Percentiles rank a stretch among this genome's conserved stretches.
These are phyloP conservation scores for Gonioctena quinquepunctata DNA, from an alignment of 1,140 invertebrate species.

Conservation along the genomic window DNA sequence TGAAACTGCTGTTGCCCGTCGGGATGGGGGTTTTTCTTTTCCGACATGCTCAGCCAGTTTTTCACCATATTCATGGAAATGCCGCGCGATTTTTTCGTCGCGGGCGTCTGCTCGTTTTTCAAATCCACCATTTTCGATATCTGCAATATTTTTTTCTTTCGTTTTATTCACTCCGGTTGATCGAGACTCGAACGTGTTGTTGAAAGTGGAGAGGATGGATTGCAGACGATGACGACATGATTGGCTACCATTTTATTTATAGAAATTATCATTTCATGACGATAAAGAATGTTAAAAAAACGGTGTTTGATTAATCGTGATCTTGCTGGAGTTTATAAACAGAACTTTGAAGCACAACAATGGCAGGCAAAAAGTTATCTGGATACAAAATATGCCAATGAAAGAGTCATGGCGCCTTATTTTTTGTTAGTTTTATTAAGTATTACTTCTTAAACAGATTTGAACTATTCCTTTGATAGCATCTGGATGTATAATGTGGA, in stretches of 20 bases:
- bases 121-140: conserved; percentile 47
- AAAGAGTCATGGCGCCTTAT: too few species aligned
- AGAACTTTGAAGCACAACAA: too few species aligned
- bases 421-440: too few species aligned
- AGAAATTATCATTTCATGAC: background rate
- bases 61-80: conserved; percentile 64
- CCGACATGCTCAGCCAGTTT: conserved; percentile 67
- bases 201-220: background rate
- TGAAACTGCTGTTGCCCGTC: conserved; percentile 58
- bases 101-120: conserved; percentile 44
- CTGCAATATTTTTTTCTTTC: background rate
- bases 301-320: too few species aligned
- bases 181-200: background rate
- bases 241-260: background rate
- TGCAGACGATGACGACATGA: background rate
- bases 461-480: too few species aligned
- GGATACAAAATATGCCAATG: too few species aligned
- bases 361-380: too few species aligned
- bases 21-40: conserved; percentile 60
- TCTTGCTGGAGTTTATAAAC: too few species aligned
- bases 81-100: conserved; percentile 49
- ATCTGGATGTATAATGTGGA: too few species aligned
- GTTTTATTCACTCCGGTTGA: background rate
- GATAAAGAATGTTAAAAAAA: background rate
- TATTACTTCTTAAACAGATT: too few species aligned